Evolutionary conservation across 2,888 invertebrate species (phyloP).

Genomic region (Agonopterix heracliana): DNA sequence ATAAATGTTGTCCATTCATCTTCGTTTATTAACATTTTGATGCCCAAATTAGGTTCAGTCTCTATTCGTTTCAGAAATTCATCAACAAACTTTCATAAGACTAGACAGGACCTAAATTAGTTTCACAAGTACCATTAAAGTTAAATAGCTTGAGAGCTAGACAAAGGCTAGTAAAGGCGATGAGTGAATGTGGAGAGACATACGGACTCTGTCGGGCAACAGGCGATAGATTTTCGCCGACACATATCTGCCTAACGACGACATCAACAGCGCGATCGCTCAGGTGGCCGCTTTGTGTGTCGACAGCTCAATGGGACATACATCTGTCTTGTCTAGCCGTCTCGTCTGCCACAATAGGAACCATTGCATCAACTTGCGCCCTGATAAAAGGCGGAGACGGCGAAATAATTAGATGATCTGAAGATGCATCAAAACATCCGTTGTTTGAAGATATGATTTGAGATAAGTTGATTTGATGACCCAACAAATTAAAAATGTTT

Average conservation of each 20-base stretch:
- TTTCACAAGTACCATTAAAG: not conserved
- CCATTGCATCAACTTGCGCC: constrained; percentile 29
- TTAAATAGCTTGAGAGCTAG: constrained; percentile 11
- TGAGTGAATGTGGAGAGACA: constrained; percentile 15
- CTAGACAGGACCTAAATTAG: constrained; percentile 5
- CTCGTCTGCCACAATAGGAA: constrained; percentile 27
- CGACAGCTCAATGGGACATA: constrained; percentile 53
- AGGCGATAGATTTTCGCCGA: constrained; percentile 12
- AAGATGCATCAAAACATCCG: too few species aligned
- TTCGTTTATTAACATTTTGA: constrained; percentile 1
- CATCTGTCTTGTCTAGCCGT: constrained; percentile 41
- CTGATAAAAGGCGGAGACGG: constrained; percentile 1
- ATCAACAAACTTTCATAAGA: not conserved
- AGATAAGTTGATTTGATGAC: too few species aligned
- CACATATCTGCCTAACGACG: constrained; percentile 27
- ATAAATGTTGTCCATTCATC: constrained; percentile 5
- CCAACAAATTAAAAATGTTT: too few species aligned
- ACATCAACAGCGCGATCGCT: constrained; percentile 35
- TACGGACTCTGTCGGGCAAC: constrained; percentile 12
- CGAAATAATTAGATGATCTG: not conserved
- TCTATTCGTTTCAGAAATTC: not conserved
- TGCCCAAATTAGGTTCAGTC: not conserved
- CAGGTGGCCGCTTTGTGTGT: constrained; percentile 38
- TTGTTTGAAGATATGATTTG: too few species aligned
- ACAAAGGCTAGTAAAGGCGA: constrained; percentile 16